Conservation (phyloP, 2,888 invertebrate genomes). For the Xestobium rufovillosum region DNA sequence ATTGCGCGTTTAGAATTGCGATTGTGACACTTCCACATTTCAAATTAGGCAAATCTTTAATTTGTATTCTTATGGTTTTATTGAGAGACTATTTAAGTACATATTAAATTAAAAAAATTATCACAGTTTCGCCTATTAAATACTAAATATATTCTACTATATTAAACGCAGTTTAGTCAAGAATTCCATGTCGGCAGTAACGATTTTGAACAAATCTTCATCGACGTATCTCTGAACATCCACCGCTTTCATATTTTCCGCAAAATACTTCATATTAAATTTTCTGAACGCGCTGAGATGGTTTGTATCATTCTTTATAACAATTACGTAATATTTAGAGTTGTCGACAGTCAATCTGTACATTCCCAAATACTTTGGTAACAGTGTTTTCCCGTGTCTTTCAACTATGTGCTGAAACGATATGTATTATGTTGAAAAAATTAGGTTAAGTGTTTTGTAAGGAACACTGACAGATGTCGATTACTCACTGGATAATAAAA, state of each 20-base stretch:
- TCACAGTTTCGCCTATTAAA: too few relatives aligned
- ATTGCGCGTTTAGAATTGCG: too few relatives aligned
- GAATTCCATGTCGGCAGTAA: conserved; percentile 95
- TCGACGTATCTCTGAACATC: conserved; percentile 79
- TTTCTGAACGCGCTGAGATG: conserved; percentile 91
- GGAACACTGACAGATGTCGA: conserved; percentile 7
- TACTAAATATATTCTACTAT: conserved; percentile 96
- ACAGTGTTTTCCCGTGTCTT: conserved; percentile 91
- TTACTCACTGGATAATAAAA: conserved; percentile 97
- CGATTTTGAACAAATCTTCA: conserved; percentile 80
- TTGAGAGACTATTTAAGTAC: too few relatives aligned
- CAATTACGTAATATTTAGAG: conserved; percentile 92
- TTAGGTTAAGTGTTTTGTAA: too few relatives aligned
- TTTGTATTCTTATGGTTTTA: too few relatives aligned
- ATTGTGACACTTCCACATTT: too few relatives aligned
- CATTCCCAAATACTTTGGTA: conserved; percentile 98
- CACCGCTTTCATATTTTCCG: conserved; percentile 90
- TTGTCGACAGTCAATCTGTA: conserved; percentile 98
- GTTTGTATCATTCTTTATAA: conserved; percentile 94
- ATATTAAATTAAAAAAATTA: too few relatives aligned
- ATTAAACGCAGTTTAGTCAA: conserved; percentile 91
- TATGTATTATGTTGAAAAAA: conserved; percentile 25
- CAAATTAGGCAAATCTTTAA: too few relatives aligned
- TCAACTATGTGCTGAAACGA: conserved; percentile 96
- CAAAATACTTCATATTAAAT: conserved; percentile 96